These are phyloP conservation scores for Mesorhabditis spiculigera DNA, from an alignment of 2,888 invertebrate genomes.

Conservation along the genomic window DNA sequence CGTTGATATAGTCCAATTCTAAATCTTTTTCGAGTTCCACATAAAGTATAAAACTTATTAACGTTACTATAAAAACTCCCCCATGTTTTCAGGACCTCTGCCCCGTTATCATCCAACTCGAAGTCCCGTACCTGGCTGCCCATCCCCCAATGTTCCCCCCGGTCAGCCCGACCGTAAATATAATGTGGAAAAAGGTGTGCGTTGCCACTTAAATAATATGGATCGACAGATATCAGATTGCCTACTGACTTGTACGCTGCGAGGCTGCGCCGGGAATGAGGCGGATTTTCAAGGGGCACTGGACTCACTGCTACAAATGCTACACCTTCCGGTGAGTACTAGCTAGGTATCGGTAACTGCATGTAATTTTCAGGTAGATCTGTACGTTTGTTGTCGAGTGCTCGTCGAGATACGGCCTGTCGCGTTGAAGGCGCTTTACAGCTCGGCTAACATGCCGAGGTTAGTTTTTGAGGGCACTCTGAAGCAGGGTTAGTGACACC, in stretches of 20 bases:
- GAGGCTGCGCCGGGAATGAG: constrained; percentile 16
- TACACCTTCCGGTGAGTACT: constrained; percentile 12
- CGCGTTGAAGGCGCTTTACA: not conserved
- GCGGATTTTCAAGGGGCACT: constrained; percentile 9
- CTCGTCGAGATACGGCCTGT: not conserved
- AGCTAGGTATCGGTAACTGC: too few species aligned
- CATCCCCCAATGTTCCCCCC: not conserved
- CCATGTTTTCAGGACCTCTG: constrained; percentile 18
- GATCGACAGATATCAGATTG: not conserved
- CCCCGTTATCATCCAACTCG: constrained; percentile 22
- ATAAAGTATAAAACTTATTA: too few species aligned
- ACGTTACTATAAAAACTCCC: too few species aligned
- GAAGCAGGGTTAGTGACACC: too few species aligned
- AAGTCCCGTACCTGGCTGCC: constrained; percentile 16
- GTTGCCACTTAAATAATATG: too few species aligned
- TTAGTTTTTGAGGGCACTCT: not conserved
- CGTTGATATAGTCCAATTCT: too few species aligned
- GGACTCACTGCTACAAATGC: constrained; percentile 8
- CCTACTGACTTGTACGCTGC: constrained; percentile 5
- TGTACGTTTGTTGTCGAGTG: not conserved
- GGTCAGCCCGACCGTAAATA: not conserved
- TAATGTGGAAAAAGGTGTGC: not conserved
- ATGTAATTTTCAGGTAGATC: not conserved
- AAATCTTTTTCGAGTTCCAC: not conserved
- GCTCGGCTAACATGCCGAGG: not conserved